Base-by-base conservation (phyloP, 2,113 vertebrate genomes). In the Sinosuthora webbiana region DNA sequence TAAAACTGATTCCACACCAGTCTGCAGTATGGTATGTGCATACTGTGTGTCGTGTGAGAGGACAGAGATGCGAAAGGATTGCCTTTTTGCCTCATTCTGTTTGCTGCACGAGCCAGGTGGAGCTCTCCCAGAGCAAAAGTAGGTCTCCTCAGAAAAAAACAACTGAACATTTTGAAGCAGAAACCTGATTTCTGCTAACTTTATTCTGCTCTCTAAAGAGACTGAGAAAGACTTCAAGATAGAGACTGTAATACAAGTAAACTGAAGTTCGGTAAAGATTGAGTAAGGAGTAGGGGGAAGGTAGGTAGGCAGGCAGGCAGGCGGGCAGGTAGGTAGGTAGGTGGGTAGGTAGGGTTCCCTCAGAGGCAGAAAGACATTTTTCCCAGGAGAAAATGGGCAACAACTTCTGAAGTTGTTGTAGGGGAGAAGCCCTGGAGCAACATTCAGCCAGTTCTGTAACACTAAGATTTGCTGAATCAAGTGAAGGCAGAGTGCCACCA, bases 11-110 rank as follows among this genome's bases (percentile, higher is more conserved):
- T 45, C 13, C 35, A 35, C 10, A 53, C 6, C 33, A 16, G 6
- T 28, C 33, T 59, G 30, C 3, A 6, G 27, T 9, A 39, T 14
- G 35, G 17, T 56, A 24, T 18, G 21, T 53, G 19, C 6, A 5
- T 50, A 78, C 11, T 0, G 0, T 24, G 20, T 18, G 10, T 45
- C 39, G 33, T 62, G 23, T 35, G 64, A 77, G 30, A 45, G 8
- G 28, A n/a, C 9, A 80, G 75, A 79, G 2, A 20, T 69, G 9
- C 23, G 35, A 56, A 88, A 85, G 1, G 1, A 7, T 33, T 83
- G 8, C 3, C 9, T 69, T 64, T 86, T 77, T 65, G 7, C 15
- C 18, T 63, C 20, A 7, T 77, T 80, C 11, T 25, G 1, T 67
- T 33, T 67, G 25, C 27, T 69, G n/a, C 3, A 27, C 44, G 7